A percentile compares a stretch with the other conserved stretches of the same genome.
These are phyloP conservation scores for Alloplasta piceator DNA, from an alignment of 2,888 invertebrate species.

Conservation along the genomic window DNA sequence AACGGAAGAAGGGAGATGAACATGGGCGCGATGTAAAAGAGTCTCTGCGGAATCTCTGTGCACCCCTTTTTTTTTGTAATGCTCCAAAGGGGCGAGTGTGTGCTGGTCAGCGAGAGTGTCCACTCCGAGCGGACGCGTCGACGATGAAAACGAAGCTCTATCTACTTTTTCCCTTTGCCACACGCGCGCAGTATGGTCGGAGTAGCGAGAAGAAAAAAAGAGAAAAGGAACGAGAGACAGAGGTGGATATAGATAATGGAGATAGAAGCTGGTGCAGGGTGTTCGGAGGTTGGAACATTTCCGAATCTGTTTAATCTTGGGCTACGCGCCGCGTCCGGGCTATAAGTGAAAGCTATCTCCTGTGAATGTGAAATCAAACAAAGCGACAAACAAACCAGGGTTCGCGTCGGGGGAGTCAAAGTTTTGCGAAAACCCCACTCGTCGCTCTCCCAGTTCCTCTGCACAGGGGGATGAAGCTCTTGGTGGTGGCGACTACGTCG, in stretches of 20 bases:
- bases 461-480: conserved; percentile 39
- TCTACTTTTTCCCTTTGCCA: conserved; percentile 38
- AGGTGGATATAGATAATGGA: conserved; percentile 64
- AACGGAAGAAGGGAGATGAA: neutral
- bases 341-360: conserved; percentile 83
- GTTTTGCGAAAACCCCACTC: conserved; percentile 66
- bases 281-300: conserved; percentile 75
- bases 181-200: conserved; percentile 30
- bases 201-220: conserved; percentile 31
- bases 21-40: conserved; percentile 25
- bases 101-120: conserved; percentile 47
- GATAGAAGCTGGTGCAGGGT: conserved; percentile 65
- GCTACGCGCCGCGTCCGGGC: conserved; percentile 72
- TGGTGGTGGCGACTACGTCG: conserved; percentile 21
- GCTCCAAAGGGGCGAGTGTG: no score
- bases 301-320: conserved; percentile 83
- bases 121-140: conserved; percentile 39
- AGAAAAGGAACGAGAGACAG: conserved; percentile 24
- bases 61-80: conserved; percentile 14
- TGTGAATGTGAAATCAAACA: conserved; percentile 82
- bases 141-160: conserved; percentile 26
- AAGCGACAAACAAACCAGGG: conserved; percentile 81
- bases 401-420: conserved; percentile 73
- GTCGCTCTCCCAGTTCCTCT: conserved; percentile 3
- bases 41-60: conserved; percentile 22